Conservation (phyloP, 2,888 invertebrate genomes). For the Endomychus coccineus region DNA sequence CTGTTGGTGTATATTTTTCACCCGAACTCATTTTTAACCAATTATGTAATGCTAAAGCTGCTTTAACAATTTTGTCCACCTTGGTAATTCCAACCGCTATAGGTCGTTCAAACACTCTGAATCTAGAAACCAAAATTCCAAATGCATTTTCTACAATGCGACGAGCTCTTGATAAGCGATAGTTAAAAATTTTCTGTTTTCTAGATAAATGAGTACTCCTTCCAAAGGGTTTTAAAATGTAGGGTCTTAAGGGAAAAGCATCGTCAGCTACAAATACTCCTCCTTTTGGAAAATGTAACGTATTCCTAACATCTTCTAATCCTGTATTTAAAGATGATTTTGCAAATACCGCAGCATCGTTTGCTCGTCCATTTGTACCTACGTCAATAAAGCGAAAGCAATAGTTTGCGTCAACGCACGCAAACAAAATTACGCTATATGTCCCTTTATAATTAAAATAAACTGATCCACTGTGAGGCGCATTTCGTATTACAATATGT, state of each 20-base stretch:
- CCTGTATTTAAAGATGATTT: no score
- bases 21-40: conserved; percentile 24
- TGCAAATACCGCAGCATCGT: no score
- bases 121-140: conserved; percentile 22
- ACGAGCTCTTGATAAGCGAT: conserved; percentile 17
- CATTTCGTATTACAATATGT: no score
- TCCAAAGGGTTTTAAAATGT: conserved; percentile 23
- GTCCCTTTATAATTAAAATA: no score
- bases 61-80: conserved; percentile 28
- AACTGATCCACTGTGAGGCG: no score
- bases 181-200: conserved; percentile 20
- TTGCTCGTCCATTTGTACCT: no score
- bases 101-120: conserved; percentile 30
- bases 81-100: conserved; percentile 25
- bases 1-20: no score
- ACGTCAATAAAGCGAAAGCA: no score
- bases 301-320: no score
- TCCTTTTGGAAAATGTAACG: no score
- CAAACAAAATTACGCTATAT: no score
- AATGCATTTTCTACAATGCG: conserved; percentile 24
- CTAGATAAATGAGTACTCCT: conserved; percentile 13
- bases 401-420: no score
- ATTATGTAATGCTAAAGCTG: conserved; percentile 31
- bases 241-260: conserved; percentile 16
- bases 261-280: conserved; percentile 19